Percentiles rank a stretch among this genome's conserved stretches.
These are phyloP conservation scores for Timema cristinae DNA, from an alignment of 2,888 invertebrate species.

Conservation along the genomic window DNA sequence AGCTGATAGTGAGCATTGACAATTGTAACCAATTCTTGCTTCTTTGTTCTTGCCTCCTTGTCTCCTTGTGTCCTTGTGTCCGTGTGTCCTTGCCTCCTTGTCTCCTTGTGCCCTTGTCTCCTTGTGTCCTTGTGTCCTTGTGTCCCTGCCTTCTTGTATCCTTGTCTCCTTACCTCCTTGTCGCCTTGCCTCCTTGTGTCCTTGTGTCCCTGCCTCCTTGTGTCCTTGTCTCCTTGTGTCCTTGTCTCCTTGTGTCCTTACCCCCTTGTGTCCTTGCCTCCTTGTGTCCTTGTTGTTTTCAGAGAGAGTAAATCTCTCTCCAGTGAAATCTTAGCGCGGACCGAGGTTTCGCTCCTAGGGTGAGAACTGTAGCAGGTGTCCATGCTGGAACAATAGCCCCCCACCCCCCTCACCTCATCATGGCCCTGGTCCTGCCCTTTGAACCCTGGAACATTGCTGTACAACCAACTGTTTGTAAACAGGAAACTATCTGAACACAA, in stretches of 20 bases:
- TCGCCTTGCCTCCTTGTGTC: background rate
- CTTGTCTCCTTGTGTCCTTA: background rate
- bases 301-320: conserved; percentile 23
- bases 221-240: conserved; percentile 1
- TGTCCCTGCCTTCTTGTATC: background rate
- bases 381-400: too few relatives aligned
- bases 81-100: background rate
- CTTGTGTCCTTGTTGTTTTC: background rate
- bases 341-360: conserved; percentile 21
- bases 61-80: background rate
- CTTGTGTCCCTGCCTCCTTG: background rate
- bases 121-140: background rate
- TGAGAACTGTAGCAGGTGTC: too few relatives aligned
- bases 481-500: too few relatives aligned
- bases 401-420: too few relatives aligned
- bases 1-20: too few relatives aligned
- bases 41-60: background rate
- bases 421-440: too few relatives aligned
- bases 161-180: too few relatives aligned
- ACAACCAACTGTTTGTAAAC: too few relatives aligned
- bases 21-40: background rate
- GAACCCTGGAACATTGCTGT: too few relatives aligned
- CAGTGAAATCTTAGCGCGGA: conserved; percentile 23
- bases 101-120: background rate
- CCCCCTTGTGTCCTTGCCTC: background rate